Evolutionary conservation across 2,888 invertebrate genomes (phyloP).

Genomic region (Nomada fucata): DNA sequence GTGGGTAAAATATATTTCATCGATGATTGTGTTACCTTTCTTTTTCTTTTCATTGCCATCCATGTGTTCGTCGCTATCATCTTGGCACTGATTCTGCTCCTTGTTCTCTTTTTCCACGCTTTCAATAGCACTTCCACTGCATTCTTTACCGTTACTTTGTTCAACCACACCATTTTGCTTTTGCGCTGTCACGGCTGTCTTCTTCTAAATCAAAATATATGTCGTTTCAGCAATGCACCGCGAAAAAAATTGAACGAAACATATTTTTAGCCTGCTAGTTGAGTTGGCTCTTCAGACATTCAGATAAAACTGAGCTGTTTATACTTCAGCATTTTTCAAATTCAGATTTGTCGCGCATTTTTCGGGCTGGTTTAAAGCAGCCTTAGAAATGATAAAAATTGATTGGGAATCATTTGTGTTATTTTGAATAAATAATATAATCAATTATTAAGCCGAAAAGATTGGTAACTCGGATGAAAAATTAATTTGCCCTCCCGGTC

Average conservation of each 20-base stretch:
- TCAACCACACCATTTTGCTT: constrained; percentile 84
- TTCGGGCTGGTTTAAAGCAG: too few relatives aligned
- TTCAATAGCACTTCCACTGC: constrained; percentile 70
- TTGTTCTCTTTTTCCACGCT: constrained; percentile 82
- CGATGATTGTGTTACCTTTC: constrained; percentile 77
- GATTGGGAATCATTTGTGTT: too few relatives aligned
- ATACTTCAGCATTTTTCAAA: too few relatives aligned
- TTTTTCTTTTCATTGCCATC: constrained; percentile 84
- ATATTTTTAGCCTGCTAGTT: too few relatives aligned
- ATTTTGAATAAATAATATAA: too few relatives aligned
- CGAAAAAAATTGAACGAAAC: background rate
- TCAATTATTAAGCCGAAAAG: too few relatives aligned
- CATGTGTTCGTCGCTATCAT: constrained; percentile 84
- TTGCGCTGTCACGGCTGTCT: constrained; percentile 76
- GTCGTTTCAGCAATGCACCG: background rate
- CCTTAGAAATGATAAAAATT: too few relatives aligned
- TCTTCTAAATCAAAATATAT: constrained; percentile 72
- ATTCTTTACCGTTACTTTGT: constrained; percentile 75
- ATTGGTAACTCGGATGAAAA: too few relatives aligned
- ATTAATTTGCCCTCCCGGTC: background rate
- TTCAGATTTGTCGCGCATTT: too few relatives aligned
- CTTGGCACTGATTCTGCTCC: constrained; percentile 81
- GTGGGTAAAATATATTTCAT: background rate
- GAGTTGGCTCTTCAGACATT: too few relatives aligned
- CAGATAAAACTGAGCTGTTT: too few relatives aligned